Conservation (phyloP, 2,113 vertebrate genomes). For the Emydocephalus ijimae region DNA sequence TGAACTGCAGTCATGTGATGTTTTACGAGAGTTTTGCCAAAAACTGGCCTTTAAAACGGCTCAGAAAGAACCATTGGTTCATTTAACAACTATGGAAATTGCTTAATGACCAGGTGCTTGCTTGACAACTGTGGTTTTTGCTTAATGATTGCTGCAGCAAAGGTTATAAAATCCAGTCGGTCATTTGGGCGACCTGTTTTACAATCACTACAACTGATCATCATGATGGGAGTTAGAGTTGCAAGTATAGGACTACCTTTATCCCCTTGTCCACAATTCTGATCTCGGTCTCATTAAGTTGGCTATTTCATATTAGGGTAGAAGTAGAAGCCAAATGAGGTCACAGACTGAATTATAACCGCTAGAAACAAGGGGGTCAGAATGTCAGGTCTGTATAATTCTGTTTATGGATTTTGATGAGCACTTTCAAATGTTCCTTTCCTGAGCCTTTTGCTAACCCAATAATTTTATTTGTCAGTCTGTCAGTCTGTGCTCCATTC, state of each 20-base stretch:
- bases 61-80: neutral
- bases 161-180: neutral
- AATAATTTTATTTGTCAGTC: too few relatives aligned
- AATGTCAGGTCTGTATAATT: neutral
- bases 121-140: neutral
- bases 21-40: neutral
- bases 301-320: neutral
- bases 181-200: neutral
- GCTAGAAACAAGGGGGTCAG: neutral
- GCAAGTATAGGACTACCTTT: neutral
- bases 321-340: neutral
- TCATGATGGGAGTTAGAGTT: neutral
- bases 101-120: neutral
- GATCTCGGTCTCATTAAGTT: neutral
- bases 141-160: neutral
- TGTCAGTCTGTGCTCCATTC: too few relatives aligned
- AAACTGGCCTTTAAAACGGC: neutral
- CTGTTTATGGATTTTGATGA: neutral
- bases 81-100: neutral
- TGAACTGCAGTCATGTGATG: neutral
- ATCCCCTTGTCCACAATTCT: neutral
- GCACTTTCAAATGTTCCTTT: neutral
- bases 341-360: neutral
- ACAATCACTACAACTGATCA: neutral
- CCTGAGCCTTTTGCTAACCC: neutral